Conservation (phyloP, 2,113 vertebrate species). For the Cinclus cinclus region DNA sequence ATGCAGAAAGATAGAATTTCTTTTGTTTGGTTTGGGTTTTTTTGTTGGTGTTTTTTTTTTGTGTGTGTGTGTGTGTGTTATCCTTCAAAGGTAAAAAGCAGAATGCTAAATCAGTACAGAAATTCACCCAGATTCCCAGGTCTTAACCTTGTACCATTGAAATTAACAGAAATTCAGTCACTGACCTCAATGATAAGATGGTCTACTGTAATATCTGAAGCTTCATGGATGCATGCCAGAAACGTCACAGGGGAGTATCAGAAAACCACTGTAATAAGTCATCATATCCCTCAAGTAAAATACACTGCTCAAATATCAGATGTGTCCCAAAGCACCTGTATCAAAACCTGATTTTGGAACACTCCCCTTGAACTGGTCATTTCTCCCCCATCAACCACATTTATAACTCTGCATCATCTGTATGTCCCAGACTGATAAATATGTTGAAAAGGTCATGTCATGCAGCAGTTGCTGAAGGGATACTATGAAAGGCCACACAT, state of each 20-base stretch:
- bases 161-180: neutral
- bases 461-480: neutral
- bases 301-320: neutral
- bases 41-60: neutral
- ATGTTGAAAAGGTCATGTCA: constrained; percentile 22
- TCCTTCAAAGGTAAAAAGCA: neutral
- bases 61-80: too few relatives aligned
- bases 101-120: neutral
- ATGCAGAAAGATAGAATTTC: neutral
- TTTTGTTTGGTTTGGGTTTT: neutral
- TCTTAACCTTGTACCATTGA: neutral
- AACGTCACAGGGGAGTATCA: neutral
- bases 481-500: constrained; percentile 17
- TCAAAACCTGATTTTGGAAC: neutral
- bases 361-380: neutral
- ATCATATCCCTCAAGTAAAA: neutral
- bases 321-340: neutral
- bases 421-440: neutral
- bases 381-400: neutral
- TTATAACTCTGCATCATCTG: neutral
- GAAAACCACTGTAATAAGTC: neutral
- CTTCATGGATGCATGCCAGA: neutral
- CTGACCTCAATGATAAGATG: neutral
- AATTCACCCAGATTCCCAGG: neutral
- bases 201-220: neutral